phyloP scores from a whole-genome alignment of 2,797 vertebrate species.

The Arctocebus calabarensis region DNA sequence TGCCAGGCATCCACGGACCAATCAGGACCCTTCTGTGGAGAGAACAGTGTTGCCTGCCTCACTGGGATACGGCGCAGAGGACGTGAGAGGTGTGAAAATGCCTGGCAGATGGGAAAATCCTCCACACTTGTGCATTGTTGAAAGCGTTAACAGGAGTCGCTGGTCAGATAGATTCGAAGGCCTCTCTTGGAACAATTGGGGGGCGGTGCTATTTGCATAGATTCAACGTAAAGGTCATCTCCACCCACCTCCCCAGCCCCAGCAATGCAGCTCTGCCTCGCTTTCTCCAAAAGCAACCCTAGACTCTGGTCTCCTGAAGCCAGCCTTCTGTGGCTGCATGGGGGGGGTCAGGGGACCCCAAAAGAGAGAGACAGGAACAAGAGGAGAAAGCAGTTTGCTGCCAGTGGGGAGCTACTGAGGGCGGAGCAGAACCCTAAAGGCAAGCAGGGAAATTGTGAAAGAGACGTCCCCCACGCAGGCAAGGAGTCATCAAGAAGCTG shows the following conservation, averaged over 20 bases:
- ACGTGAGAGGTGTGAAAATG: not conserved
- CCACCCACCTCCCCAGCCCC: not conserved
- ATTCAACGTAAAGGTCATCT: not conserved
- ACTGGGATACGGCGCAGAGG: not conserved
- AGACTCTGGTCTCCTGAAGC: not conserved
- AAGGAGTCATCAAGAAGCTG: not conserved
- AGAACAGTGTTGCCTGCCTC: not conserved
- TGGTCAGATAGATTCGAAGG: not conserved
- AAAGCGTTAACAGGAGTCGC: not conserved
- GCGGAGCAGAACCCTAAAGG: not conserved
- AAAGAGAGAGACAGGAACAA: not conserved
- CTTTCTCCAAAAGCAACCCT: not conserved
- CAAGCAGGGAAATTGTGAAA: not conserved
- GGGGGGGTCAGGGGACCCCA: not conserved
- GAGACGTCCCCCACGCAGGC: accelerated
- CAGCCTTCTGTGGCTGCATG: not conserved
- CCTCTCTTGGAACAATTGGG: not conserved
- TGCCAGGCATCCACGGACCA: not conserved
- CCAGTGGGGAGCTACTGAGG: not conserved
- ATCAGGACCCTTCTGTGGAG: not conserved
- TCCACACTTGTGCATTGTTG: not conserved
- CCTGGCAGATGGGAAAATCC: not conserved
- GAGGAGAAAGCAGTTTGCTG: not conserved
- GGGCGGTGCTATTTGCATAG: not conserved
- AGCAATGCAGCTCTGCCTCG: not conserved